phyloP scores from a whole-genome alignment of 2,797 vertebrate genomes.

The Peromyscus nudipes region DNA sequence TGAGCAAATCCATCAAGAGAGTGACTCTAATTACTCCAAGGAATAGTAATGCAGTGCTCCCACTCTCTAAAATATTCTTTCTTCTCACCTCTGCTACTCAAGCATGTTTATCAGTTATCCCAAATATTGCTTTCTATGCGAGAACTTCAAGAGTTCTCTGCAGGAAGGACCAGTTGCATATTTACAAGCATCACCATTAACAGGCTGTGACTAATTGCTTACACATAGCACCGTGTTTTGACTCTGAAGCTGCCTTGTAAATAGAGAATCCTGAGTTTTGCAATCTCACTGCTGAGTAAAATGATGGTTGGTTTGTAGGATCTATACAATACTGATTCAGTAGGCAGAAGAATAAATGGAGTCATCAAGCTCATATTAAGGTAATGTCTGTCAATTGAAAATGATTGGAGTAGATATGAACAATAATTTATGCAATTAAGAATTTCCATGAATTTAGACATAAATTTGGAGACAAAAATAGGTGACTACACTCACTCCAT shows the following conservation, averaged over 20 bases:
- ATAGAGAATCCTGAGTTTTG: neutral
- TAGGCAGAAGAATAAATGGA: neutral
- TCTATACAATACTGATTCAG: neutral
- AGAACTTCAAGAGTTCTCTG: conserved; percentile 28
- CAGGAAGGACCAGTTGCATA: neutral
- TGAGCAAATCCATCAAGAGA: neutral
- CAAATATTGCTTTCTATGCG: neutral
- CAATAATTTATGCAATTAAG: neutral
- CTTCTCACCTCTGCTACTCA: conserved; percentile 15
- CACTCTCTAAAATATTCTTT: conserved; percentile 17
- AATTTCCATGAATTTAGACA: neutral
- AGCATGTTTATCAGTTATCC: neutral
- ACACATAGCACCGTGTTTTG: neutral
- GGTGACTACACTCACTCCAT: neutral
- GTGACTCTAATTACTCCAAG: neutral
- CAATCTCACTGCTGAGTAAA: neutral
- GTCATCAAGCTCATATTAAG: neutral
- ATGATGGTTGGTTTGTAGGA: neutral
- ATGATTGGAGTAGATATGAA: neutral
- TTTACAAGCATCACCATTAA: neutral
- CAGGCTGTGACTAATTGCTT: neutral
- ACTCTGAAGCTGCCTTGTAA: neutral
- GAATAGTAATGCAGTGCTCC: neutral
- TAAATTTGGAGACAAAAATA: neutral
- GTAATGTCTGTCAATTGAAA: neutral